phyloP scores from a whole-genome alignment of 2,797 vertebrate genomes.

The Clarias laeviceps region DNA sequence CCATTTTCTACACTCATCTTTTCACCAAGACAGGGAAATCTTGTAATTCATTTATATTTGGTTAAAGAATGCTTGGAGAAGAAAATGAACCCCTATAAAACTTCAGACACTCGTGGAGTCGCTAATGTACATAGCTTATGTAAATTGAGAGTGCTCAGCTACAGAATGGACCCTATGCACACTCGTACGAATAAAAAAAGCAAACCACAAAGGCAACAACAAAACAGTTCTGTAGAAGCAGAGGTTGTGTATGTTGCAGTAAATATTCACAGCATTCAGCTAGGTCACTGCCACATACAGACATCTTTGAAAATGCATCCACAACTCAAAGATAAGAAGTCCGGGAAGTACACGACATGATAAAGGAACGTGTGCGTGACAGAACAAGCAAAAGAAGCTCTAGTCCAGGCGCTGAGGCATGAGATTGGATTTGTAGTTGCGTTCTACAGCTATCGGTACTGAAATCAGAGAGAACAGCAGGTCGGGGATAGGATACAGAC shows the following conservation, averaged over 20 bases:
- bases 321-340: not conserved
- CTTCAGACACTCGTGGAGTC: not conserved
- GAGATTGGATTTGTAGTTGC: slow-evolving; percentile 62
- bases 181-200: not conserved
- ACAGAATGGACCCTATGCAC: not conserved
- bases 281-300: not conserved
- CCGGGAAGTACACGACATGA: slow-evolving; percentile 19
- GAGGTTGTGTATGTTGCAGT: too few species aligned
- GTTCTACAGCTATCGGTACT: slow-evolving; percentile 51
- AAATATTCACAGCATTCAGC: not conserved
- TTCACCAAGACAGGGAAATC: not conserved
- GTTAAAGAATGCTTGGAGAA: not conserved
- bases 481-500: slow-evolving; percentile 20
- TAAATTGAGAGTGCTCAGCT: not conserved
- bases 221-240: not conserved
- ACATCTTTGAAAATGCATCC: not conserved
- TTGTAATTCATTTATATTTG: not conserved
- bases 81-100: not conserved
- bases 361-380: slow-evolving; percentile 54
- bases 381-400: slow-evolving; percentile 46
- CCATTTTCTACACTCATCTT: not conserved
- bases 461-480: slow-evolving; percentile 42
- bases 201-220: not conserved
- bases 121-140: not conserved
- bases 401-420: slow-evolving; percentile 52